Evolutionary conservation across 2,888 invertebrate species (phyloP).

Genomic region (Sabatieria punctata): DNA sequence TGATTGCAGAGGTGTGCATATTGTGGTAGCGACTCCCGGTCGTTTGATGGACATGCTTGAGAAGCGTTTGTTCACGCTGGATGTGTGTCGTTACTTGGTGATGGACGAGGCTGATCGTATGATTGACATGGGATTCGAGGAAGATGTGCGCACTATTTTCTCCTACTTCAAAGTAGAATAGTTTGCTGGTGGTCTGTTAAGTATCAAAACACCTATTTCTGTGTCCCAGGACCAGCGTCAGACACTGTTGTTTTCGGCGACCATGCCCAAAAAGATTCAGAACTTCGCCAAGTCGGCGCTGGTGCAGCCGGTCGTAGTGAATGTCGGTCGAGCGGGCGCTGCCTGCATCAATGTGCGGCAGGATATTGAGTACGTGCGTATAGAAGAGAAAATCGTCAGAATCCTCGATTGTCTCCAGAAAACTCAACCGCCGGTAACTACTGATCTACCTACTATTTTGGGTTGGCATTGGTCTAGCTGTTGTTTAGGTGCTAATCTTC

Average conservation of each 20-base stretch:
- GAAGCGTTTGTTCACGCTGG: slow-evolving; percentile 68
- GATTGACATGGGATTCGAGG: slow-evolving; percentile 99
- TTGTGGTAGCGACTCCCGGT: slow-evolving; percentile 96
- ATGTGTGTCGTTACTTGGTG: slow-evolving; percentile 53
- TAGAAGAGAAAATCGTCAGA: slow-evolving; percentile 86
- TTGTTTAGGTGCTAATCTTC: slow-evolving; percentile 58
- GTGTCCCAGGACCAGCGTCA: slow-evolving; percentile 75
- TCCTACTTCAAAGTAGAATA: slow-evolving; percentile 86
- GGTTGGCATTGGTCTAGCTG: too few relatives aligned
- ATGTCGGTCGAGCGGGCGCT: slow-evolving; percentile 94
- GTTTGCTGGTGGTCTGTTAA: background rate
- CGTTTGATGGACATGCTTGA: slow-evolving; percentile 95
- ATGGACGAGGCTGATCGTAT: slow-evolving; percentile 99
- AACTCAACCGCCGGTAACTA: slow-evolving; percentile 65
- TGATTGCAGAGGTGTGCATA: slow-evolving; percentile 63
- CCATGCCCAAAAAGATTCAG: slow-evolving; percentile 99
- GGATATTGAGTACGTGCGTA: slow-evolving; percentile 80
- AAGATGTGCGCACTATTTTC: slow-evolving; percentile 94
- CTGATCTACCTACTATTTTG: too few relatives aligned
- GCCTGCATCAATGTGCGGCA: slow-evolving; percentile 90
- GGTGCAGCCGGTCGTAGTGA: slow-evolving; percentile 66
- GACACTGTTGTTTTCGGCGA: slow-evolving; percentile 90
- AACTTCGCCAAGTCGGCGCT: slow-evolving; percentile 88
- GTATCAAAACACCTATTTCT: slow-evolving; percentile 10
- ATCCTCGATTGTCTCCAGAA: slow-evolving; percentile 83